These are phyloP conservation scores for Microcaecilia unicolor DNA, from an alignment of 2,797 vertebrate species.

Conservation along the genomic window DNA sequence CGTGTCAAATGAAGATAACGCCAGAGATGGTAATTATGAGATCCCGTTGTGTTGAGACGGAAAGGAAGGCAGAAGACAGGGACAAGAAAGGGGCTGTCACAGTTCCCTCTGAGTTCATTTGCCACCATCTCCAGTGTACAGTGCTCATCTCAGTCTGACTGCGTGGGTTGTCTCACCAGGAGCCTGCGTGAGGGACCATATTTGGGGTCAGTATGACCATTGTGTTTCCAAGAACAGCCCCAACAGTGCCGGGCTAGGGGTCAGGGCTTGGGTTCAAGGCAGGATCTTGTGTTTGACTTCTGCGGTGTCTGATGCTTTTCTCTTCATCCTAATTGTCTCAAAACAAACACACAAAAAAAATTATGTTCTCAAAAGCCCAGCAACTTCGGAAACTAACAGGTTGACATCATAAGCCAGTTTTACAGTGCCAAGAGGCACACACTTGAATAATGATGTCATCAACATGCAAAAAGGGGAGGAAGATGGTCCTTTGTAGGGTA, in stretches of 20 bases:
- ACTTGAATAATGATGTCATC: neutral
- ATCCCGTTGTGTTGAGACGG: too few species aligned
- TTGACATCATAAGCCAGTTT: neutral
- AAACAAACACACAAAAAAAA: neutral
- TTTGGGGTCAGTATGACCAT: too few species aligned
- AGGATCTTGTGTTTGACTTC: neutral
- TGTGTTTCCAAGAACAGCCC: too few species aligned
- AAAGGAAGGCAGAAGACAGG: too few species aligned
- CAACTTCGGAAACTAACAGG: neutral
- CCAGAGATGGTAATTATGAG: too few species aligned
- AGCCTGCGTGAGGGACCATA: fast-evolving
- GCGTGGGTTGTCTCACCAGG: neutral
- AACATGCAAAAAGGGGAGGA: neutral
- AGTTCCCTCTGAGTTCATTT: neutral
- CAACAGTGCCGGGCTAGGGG: too few species aligned
- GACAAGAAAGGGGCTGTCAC: too few species aligned
- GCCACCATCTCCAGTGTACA: too few species aligned
- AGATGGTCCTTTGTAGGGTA: neutral
- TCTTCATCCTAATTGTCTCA: slow-evolving; percentile 39
- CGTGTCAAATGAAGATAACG: too few species aligned
- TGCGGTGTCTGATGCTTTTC: slow-evolving; percentile 26
- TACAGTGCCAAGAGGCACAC: neutral
- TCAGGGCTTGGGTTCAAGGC: slow-evolving; percentile 1
- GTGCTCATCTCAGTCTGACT: neutral
- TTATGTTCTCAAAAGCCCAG: neutral